Conservation (phyloP, 2,888 invertebrate genomes). For the Xestobium rufovillosum region DNA sequence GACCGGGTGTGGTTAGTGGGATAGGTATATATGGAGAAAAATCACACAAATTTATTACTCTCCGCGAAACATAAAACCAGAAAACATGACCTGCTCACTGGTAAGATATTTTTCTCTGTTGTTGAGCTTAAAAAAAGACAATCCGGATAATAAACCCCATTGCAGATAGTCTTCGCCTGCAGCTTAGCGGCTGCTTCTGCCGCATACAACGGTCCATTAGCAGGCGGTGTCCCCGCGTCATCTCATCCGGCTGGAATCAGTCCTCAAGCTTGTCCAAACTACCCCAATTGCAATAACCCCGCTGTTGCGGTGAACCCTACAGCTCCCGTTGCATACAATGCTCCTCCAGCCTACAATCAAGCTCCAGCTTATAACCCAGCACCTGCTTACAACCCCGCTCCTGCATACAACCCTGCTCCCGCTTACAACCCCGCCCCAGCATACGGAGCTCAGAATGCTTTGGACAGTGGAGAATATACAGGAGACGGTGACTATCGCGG, state of each 20-base stretch:
- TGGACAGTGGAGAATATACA: conserved; percentile 34
- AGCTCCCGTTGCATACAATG: conserved; percentile 21
- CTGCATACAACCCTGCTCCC: conserved; percentile 16
- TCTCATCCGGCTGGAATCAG: conserved; percentile 34
- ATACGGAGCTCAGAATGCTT: conserved; percentile 30
- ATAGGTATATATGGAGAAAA: too few species aligned
- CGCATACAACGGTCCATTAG: conserved; percentile 33
- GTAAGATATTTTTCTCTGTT: too few species aligned
- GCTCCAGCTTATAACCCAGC: conserved; percentile 6
- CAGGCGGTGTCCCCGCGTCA: conserved; percentile 32
- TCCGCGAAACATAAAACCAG: too few species aligned
- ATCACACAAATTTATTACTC: too few species aligned
- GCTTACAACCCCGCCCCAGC: conserved; percentile 24
- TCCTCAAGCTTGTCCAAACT: conserved; percentile 35
- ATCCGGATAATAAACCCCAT: too few species aligned
- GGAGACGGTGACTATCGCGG: conserved; percentile 37
- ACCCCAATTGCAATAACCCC: conserved; percentile 34
- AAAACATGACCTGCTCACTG: too few species aligned
- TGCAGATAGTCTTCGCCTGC: conserved; percentile 33
- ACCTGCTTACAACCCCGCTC: conserved; percentile 22
- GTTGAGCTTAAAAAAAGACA: too few species aligned
- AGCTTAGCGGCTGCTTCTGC: conserved; percentile 25
- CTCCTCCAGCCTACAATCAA: conserved; percentile 16
- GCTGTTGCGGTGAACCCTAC: conserved; percentile 28
- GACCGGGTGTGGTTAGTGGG: too few species aligned